Conservation (phyloP, 2,888 invertebrate species). For the Ichneumoninae sp. region DNA sequence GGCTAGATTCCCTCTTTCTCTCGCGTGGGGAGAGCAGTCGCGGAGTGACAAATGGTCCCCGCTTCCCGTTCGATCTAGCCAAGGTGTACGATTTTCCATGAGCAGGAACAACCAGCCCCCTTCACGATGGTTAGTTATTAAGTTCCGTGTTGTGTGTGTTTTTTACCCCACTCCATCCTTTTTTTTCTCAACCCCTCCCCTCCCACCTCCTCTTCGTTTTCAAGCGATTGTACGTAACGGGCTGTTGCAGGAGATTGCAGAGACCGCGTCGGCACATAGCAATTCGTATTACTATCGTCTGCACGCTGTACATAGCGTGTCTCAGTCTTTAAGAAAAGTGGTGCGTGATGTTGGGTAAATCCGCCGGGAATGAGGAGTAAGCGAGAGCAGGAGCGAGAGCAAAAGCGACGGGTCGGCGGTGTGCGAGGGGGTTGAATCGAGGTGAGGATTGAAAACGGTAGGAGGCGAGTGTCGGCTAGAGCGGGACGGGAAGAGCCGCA, state of each 20-base stretch:
- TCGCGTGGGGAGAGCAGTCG: conserved; percentile 17
- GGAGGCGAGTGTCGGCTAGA: conserved; percentile 44
- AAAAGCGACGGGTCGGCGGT: not conserved
- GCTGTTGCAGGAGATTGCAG: conserved; percentile 56
- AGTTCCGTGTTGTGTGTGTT: conserved; percentile 51
- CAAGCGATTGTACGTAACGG: conserved; percentile 60
- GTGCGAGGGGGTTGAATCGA: conserved; percentile 53
- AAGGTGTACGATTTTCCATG: conserved; percentile 50
- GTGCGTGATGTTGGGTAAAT: conserved; percentile 72
- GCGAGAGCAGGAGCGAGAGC: conserved; percentile 43
- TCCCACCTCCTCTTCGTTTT: conserved; percentile 10
- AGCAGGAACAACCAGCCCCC: conserved; percentile 49
- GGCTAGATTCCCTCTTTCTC: conserved; percentile 43
- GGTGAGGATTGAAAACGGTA: conserved; percentile 67
- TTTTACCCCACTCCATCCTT: not conserved
- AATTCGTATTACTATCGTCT: conserved; percentile 75
- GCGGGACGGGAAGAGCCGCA: conserved; percentile 26
- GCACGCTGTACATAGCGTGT: conserved; percentile 70
- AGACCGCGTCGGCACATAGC: conserved; percentile 57
- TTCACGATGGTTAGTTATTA: conserved; percentile 60
- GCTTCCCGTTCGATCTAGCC: conserved; percentile 44
- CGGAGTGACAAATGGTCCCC: conserved; percentile 57
- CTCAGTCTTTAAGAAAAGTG: conserved; percentile 76
- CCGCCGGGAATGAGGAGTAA: conserved; percentile 64
- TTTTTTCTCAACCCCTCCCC: not conserved